These are phyloP conservation scores for Glaucopsyche alexis DNA, from an alignment of 2,888 invertebrate genomes.

Conservation along the genomic window DNA sequence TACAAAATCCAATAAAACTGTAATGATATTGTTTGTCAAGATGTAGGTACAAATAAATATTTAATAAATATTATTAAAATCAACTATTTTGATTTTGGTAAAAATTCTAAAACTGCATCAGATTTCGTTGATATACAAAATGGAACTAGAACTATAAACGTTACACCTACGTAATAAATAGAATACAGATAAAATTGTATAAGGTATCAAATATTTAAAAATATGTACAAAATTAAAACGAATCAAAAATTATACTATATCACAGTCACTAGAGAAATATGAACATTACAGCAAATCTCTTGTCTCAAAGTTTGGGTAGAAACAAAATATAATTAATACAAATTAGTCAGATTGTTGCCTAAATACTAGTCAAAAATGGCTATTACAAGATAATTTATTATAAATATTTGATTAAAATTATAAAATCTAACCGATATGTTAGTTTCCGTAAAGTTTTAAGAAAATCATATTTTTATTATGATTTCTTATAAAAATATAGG, in stretches of 20 bases:
- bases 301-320: background rate
- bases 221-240: slow-evolving; percentile 70
- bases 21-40: slow-evolving; percentile 51
- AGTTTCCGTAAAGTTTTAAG: slow-evolving; percentile 8
- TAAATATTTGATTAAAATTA: background rate
- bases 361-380: background rate
- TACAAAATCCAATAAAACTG: slow-evolving; percentile 53
- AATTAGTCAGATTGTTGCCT: background rate
- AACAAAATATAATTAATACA: background rate
- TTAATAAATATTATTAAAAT: slow-evolving; percentile 39
- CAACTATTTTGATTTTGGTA: slow-evolving; percentile 57
- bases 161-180: slow-evolving; percentile 62
- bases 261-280: slow-evolving; percentile 78
- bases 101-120: slow-evolving; percentile 53
- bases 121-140: slow-evolving; percentile 37
- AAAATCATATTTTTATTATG: slow-evolving; percentile 10
- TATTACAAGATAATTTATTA: background rate
- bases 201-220: slow-evolving; percentile 75
- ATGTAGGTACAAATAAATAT: slow-evolving; percentile 49
- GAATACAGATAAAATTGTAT: slow-evolving; percentile 72
- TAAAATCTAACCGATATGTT: slow-evolving; percentile 22
- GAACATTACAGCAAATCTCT: slow-evolving; percentile 42
- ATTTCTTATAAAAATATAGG: slow-evolving; percentile 24
- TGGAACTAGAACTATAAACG: slow-evolving; percentile 37
- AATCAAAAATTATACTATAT: slow-evolving; percentile 75